Percentiles rank a stretch among this genome's conserved stretches.
phyloP scores from a whole-genome alignment of 30 jellyfish, hydroid and myxozoan genomes.

The Nemopilema nomurai region DNA sequence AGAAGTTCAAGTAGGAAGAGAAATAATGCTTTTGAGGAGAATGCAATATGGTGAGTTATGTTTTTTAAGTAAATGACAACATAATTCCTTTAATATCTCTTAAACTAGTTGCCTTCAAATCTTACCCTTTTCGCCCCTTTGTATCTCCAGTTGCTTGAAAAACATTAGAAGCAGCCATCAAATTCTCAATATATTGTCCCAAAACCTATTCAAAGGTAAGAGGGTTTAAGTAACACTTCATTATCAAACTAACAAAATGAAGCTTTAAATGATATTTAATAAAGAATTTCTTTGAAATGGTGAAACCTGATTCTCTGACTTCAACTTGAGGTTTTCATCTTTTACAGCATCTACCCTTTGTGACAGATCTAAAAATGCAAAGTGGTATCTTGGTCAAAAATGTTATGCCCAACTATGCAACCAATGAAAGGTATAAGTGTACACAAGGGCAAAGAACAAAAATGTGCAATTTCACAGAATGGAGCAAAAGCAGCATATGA shows the following conservation, averaged over 20 bases:
- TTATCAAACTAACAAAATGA: background rate
- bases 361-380: conserved; percentile 64
- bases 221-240: too few species aligned
- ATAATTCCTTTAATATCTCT: too few species aligned
- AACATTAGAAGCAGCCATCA: conserved; percentile 97
- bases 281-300: background rate
- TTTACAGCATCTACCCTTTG: conserved; percentile 98
- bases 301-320: conserved; percentile 92
- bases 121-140: conserved; percentile 46
- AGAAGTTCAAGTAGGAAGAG: too few species aligned
- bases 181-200: conserved; percentile 96
- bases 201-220: conserved; percentile 56
- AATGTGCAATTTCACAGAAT: too few species aligned
- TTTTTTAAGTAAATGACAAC: too few species aligned
- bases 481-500: too few species aligned
- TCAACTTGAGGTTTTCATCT: conserved; percentile 91
- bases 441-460: too few species aligned
- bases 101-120: background rate
- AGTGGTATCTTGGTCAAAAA: too few species aligned
- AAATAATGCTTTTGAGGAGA: too few species aligned
- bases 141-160: conserved; percentile 84
- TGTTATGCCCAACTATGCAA: too few species aligned
- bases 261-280: background rate
- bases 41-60: too few species aligned
- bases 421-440: too few species aligned